Evolutionary conservation across 2,113 vertebrate species (phyloP), one percentile per base, ranked within the genome.

Genomic region (Macrotus californicus): DNA sequence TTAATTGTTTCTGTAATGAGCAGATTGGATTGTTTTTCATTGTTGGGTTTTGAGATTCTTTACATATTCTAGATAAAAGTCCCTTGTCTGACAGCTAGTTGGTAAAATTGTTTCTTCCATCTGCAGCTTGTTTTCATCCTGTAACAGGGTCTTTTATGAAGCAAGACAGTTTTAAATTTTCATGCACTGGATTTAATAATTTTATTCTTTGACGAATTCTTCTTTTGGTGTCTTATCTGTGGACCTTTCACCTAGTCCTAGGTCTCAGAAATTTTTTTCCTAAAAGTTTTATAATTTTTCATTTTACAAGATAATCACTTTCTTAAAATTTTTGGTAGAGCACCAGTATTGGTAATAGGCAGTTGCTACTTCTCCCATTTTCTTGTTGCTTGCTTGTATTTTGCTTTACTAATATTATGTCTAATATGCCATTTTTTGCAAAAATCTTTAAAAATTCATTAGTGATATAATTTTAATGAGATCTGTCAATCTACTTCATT

Each of bases 151-250:
- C 41, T 90, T 88, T 89, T 48, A 86, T 4, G 54, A 48, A 72
- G 75, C 34, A 89, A 41, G 77, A 70, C 61, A 24, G 21, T 80
- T 86, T 91, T 43, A 91, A 72, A 22, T 95, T 93, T 79, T 93
- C 34, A 31, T 39, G 39, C 41, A 73, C 81, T 50, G 36, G 29
- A 22, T n/a, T 61, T 39, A 80, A 13, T 64, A 16, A 21, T 52
- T 64, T 84, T 85, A 77, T 61, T 79, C 41, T 80, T 43, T 50
- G 59, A 13, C 48, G 31, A 87, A 77, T 92, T 87, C 14, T 52
- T 7, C 18, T 88, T 89, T 43, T 83, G 12, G n/a, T 91, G 31
- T 91, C 5, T 8, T 43, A 16, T 43, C 39, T 79, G 0, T 43
- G 24, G 29, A 73, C 8, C 91, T 21, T 88, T 69, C 15, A 89